Evolutionary conservation across 2,113 vertebrate genomes (phyloP).

Genomic region (Leucopsar rothschildi): DNA sequence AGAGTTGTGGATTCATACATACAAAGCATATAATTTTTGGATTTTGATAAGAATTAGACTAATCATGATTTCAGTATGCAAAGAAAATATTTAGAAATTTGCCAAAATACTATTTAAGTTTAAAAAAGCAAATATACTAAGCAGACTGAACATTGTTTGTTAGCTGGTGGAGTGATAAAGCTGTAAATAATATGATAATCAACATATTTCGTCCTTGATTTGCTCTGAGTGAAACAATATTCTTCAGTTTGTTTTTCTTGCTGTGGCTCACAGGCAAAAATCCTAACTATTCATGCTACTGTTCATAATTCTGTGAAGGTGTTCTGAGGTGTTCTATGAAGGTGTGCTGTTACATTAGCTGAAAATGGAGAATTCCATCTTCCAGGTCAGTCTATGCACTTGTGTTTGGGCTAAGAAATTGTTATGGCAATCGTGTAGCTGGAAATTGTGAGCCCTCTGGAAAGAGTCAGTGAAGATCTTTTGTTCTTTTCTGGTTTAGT

Average conservation of each 20-base stretch:
- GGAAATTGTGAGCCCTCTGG: neutral
- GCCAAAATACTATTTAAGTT: neutral
- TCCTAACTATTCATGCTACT: neutral
- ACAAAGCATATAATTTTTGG: neutral
- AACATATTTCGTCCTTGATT: neutral
- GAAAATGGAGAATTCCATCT: neutral
- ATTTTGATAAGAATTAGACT: neutral
- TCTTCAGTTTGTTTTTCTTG: neutral
- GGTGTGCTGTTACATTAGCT: neutral
- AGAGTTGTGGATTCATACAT: neutral
- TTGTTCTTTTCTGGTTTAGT: neutral
- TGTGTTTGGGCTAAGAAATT: rapidly evolving
- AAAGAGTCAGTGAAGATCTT: neutral
- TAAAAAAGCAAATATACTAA: neutral
- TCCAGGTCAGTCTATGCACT: neutral
- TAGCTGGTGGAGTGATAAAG: neutral
- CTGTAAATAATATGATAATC: neutral
- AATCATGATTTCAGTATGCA: neutral
- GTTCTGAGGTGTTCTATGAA: neutral
- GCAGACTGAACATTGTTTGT: neutral
- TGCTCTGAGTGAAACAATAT: neutral
- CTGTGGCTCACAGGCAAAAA: neutral
- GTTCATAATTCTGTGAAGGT: neutral
- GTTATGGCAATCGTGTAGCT: neutral
- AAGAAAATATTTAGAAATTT: neutral